Percentiles rank a stretch among this genome's conserved stretches.
phyloP scores from a whole-genome alignment of 2,888 invertebrate species.

The Drosophila pseudotakahashii region DNA sequence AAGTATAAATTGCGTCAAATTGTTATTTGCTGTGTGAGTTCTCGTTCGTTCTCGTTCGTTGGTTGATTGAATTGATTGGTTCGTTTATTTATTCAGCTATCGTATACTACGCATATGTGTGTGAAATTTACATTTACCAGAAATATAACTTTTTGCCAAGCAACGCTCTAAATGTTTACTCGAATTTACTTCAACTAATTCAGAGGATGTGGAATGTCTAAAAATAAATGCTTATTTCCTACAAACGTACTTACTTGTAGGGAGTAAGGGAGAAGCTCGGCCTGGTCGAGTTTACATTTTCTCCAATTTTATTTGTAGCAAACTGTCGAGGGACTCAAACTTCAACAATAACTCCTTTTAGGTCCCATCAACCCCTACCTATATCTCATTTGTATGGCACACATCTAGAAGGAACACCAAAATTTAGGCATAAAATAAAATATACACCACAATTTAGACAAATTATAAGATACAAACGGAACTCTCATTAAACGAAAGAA shows the following conservation, averaged over 20 bases:
- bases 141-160: slow-evolving; percentile 45
- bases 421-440: slow-evolving; percentile 70
- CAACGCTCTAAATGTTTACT: slow-evolving; percentile 63
- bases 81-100: slow-evolving; percentile 45
- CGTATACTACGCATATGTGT: slow-evolving; percentile 35
- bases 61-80: slow-evolving; percentile 40
- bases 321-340: slow-evolving; percentile 74
- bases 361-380: slow-evolving; percentile 58
- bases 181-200: slow-evolving; percentile 58
- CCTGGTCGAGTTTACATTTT: slow-evolving; percentile 22
- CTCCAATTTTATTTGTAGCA: slow-evolving; percentile 50
- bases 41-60: slow-evolving; percentile 63
- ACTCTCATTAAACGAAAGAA: slow-evolving; percentile 34
- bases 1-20: slow-evolving; percentile 43
- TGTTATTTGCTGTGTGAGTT: slow-evolving; percentile 75
- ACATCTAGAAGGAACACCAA: slow-evolving; percentile 53
- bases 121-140: slow-evolving; percentile 30
- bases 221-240: neutral
- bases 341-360: slow-evolving; percentile 69
- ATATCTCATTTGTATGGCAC: slow-evolving; percentile 52
- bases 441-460: slow-evolving; percentile 54
- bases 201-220: slow-evolving; percentile 12
- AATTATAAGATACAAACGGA: slow-evolving; percentile 37
- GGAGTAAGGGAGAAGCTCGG: slow-evolving; percentile 17
- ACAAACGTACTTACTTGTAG: neutral